Conservation (phyloP, 2,797 vertebrate species). For the Antennarius maculatus region DNA sequence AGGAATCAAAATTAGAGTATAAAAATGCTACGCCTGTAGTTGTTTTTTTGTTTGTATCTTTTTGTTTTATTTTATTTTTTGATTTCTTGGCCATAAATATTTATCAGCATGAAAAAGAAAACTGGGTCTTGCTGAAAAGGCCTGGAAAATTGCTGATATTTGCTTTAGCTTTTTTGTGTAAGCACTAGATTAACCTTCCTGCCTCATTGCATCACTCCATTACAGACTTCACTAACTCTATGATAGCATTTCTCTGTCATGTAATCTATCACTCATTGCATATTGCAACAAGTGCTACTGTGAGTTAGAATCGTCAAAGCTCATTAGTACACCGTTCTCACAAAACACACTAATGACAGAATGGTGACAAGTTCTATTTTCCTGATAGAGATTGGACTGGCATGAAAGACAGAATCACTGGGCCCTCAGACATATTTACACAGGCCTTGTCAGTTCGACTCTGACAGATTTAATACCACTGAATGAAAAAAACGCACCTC, state of each 20-base stretch:
- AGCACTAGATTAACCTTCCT: background rate
- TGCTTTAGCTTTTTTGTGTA: background rate
- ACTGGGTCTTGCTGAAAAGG: background rate
- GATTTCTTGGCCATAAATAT: background rate
- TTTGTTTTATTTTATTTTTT: background rate
- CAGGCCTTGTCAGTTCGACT: slow-evolving; percentile 32
- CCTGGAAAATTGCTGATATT: background rate
- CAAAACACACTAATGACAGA: slow-evolving; percentile 30
- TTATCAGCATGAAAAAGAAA: background rate
- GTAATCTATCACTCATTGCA: slow-evolving; percentile 6
- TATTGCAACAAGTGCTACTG: slow-evolving; percentile 27
- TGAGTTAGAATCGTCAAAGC: slow-evolving; percentile 29
- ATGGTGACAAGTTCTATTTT: slow-evolving; percentile 53
- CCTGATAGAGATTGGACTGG: slow-evolving; percentile 46
- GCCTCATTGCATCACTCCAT: slow-evolving; percentile 8
- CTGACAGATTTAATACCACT: slow-evolving; percentile 59
- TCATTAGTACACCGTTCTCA: background rate
- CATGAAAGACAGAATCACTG: slow-evolving; percentile 41
- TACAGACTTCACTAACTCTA: slow-evolving; percentile 15
- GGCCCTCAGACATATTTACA: slow-evolving; percentile 42
- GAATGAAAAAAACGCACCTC: slow-evolving; percentile 20
- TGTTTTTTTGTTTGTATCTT: too few relatives aligned
- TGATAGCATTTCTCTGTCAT: slow-evolving; percentile 21
- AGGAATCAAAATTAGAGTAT: background rate
- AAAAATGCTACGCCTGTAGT: background rate